Base-by-base conservation (phyloP, 2,797 vertebrate genomes). In the Coilia nasus region DNA sequence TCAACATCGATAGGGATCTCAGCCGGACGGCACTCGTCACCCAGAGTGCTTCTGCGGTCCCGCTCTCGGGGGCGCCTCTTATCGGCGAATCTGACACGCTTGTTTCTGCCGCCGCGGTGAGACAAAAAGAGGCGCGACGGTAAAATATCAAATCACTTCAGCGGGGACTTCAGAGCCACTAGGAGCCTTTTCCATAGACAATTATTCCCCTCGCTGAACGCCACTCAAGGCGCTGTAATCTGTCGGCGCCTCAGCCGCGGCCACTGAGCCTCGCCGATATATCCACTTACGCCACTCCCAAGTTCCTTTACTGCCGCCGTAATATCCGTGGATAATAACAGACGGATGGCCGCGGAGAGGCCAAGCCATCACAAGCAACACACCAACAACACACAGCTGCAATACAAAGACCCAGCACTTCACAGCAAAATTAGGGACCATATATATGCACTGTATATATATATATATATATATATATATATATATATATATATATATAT, bases 131-230 rank as follows among this genome's bases (percentile, higher is more conserved):
- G 86, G 88, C 86, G 87, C 85, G 75, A 88, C 86, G 91, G 91
- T 90, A 88, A 91, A 91, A 92, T 89, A 89, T 83, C 89, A 89
- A 89, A 91, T 91, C 90, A 90, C 90, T 91, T 91, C 86, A 91
- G 86, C 82, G 10, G 85, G 85, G 87, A 88, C 86, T 87, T 88
- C 87, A 90, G 87, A 85, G 85, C 81, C 85, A 81, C 90, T 86
- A 88, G 85, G 71, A 90, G 81, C 84, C 31, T 75, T 87, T 87
- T 86, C 85, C 86, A 82, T 83, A 85, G 82, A 86, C 90, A 88
- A 90, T 91, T 88, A 89, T 88, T 90, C 80, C 50, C 67, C 83
- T 87, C 57, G n/a, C 87, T 82, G 88, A 89, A 83, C 81, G n/a
- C 85, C 85, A 87, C 89, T 90, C 86, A 83, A 87, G 84, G 85